These are phyloP conservation scores for Eurypyga helias DNA, from an alignment of 2,113 vertebrate species.

Conservation along the genomic window DNA sequence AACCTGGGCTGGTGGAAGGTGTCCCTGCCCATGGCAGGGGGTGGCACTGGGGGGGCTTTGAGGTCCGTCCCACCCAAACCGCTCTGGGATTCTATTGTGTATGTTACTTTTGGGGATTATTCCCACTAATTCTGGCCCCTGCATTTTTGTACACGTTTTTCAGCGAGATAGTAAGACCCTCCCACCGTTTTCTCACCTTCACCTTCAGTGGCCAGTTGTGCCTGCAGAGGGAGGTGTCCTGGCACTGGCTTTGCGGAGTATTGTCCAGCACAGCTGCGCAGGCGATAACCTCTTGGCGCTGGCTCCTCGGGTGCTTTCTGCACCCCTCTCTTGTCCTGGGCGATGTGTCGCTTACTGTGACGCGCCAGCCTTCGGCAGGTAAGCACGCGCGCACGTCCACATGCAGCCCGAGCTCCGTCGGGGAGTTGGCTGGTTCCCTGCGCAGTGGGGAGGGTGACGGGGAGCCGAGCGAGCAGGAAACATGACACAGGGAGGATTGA, in stretches of 20 bases:
- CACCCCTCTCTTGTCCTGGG: neutral
- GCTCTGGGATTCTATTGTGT: too few species aligned
- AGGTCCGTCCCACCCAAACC: too few species aligned
- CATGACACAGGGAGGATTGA: too few species aligned
- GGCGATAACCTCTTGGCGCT: neutral
- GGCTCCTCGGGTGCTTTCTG: neutral
- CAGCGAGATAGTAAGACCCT: neutral
- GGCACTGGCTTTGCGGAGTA: neutral
- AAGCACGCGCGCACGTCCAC: neutral
- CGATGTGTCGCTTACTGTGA: neutral
- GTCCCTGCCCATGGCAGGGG: too few species aligned
- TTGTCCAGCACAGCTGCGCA: neutral
- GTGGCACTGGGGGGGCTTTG: too few species aligned
- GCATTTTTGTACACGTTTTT: neutral
- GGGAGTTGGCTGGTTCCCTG: neutral
- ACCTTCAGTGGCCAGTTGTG: neutral
- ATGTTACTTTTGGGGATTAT: neutral
- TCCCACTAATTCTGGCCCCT: neutral
- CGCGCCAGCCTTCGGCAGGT: fast-evolving
- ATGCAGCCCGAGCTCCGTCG: neutral
- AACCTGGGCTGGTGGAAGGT: too few species aligned
- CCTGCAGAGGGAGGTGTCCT: neutral
- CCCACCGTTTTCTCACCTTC: neutral
- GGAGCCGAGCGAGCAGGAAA: neutral
- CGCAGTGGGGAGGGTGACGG: neutral